Base-by-base conservation (phyloP, 1,140 invertebrate species). In the Ladona fulva region DNA sequence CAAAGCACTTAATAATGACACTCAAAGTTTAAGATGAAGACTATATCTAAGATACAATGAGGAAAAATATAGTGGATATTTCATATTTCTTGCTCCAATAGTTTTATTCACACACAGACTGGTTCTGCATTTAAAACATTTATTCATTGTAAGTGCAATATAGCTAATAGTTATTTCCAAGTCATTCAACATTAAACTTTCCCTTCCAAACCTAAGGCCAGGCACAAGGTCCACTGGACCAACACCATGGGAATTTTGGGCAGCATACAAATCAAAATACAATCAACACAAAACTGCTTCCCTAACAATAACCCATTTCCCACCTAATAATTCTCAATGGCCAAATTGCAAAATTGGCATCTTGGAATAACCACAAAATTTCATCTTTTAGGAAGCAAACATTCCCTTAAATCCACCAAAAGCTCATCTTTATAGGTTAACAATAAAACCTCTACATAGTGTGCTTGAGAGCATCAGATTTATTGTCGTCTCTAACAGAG, bases 11-110 rank as follows among this genome's bases (percentile, higher is more conserved):
- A 66, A 66, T 66, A 66, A 66, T 66, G 3, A 66, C 12, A 66
- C 52, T 66, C 52, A 66, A 66, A 66, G 52, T 66, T 6, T 16
- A 66, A 66, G 14, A 22, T 66, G 12, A 66, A 19, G 52, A 66
- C 52, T 66, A 66, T 66, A 5, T 66, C 52, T 66, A 66, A 22
- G n/a, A 66, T 22, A 66, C 52, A 22, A 66, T 66, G 12, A 66
- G 52, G n/a, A 66, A 66, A 66, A 66, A 66, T 66, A 66, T 66
- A 66, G 52, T 66, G 52, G n/a, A 66, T 22, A 22, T 66, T 66
- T 12, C 14, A 66, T 66, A 66, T 19, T 66, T 66, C 52, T 66
- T 66, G 12, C 3, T 66, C n/a, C 52, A 66, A 22, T 66, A 66
- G n/a, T 66, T 22, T 22, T 66, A 16, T 1, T 66, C 52, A 66